Evolutionary conservation across 2,888 invertebrate genomes (phyloP), one percentile per base, ranked within the genome.

Genomic region (Barypeithes pellucidus): DNA sequence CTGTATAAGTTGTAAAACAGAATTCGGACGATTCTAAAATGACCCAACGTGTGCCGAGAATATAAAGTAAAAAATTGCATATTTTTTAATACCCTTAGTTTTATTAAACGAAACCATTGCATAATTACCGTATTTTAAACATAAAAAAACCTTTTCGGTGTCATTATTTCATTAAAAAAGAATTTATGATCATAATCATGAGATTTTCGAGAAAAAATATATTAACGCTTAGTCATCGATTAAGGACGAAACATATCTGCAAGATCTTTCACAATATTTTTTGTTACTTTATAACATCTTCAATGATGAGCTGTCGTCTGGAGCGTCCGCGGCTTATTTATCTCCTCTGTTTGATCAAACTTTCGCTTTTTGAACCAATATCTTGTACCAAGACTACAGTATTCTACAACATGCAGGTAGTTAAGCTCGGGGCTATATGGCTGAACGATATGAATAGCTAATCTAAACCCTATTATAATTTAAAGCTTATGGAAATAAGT

Each of bases 391-490:
- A 22, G 62, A n/a, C 47, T 63, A 47, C 36, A 36, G 47, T 52
- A 50, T 67, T 57, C 50, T 62, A 73, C 66, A 41, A 65, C 67
- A 73, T 68, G 72, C 72, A 73, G 72, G 68, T 73, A 73, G 72
- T 63, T 67, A 45, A 16, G 65, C 73, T 54, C 9, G n/a, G 59
- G 69, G 68, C 65, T 45, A 8, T 69, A 66, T 65, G 54, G 67
- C 67, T 68, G 73, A 63, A 68, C 73, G 63, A 52, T 68, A 73
- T 69, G 69, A 73, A 73, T 73, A 69, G 68, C 65, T 65, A 73
- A 65, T 73, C 66, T 65, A 72, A 60, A 41, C 65, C 65, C n/a
- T 63, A 43, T 63, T 45, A 9, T 65, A 63, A 59, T 43, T 62
- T 52, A 67, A 52, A n/a, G 22, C 52, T 65, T 65, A 50, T 61